Base-by-base conservation (phyloP, 2,797 vertebrate species). In the Glossophaga mutica region DNA sequence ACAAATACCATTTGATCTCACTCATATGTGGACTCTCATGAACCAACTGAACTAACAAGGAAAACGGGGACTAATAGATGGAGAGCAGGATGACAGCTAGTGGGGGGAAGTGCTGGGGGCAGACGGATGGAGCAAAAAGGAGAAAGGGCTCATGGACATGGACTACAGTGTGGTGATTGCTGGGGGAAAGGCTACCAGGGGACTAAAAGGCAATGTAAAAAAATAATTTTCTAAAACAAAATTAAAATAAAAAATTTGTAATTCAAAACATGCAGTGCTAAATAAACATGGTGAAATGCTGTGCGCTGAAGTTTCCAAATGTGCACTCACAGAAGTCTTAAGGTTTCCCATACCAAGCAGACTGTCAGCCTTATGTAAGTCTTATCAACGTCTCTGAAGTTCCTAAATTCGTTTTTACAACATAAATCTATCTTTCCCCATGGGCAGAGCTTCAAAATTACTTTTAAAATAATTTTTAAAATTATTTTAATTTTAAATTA, bases 331-430 rank as follows among this genome's bases (percentile, higher is more conserved):
- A 44, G 22, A 92, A 88, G 19, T 62, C 70, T 95, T 68, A 42
- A 59, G 15, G 4, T 73, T 84, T 94, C 39, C 18, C 29, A 26
- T 42, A 67, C 76, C 76, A 74, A 34, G 55, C 48, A 90, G 78
- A 59, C 32, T 81, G 46, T 57, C 18, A 68, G 34, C 44, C 62
- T 29, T 44, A 76, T 21, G 9, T 79, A 34, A 12, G 3, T 52
- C 46, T 90, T 92, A 52, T 29, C 42, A 65, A 29, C 65, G 83
- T 67, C 16, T 62, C 16, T 42, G 19, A 87, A 77, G 55, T 67
- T 62, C 19, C 21, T 62, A 87, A 37, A 59, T 86, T 34, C 50
- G 22, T 55, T 87, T 93, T 22, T 21, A 78, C 86, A 92, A 65
- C 65, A 46, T 10, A 34, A n/a, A 70, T 84, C 26, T 76, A 71